Evolutionary conservation across 2,113 vertebrate species (phyloP).

Genomic region (Cyprinodon variegatus): DNA sequence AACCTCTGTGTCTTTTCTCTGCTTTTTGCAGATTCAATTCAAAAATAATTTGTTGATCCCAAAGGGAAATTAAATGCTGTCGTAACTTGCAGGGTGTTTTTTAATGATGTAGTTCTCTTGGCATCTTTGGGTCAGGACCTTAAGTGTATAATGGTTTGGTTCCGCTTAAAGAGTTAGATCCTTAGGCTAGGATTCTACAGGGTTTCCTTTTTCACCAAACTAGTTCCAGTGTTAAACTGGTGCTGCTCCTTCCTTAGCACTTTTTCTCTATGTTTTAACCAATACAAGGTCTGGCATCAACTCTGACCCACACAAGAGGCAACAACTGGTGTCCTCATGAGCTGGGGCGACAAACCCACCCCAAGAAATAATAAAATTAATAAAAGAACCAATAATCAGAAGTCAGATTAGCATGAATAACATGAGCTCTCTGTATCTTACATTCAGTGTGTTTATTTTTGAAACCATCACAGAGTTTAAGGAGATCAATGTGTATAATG

Average conservation of each 20-base stretch:
- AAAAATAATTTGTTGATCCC: too few relatives aligned
- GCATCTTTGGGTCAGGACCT: too few relatives aligned
- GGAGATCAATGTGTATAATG: too few relatives aligned
- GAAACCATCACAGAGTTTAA: too few relatives aligned
- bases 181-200: not conserved
- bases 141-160: not conserved
- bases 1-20: not conserved
- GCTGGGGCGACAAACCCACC: not conserved
- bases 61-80: too few relatives aligned
- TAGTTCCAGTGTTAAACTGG: too few relatives aligned
- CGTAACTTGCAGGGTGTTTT: too few relatives aligned
- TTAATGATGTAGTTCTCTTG: not conserved
- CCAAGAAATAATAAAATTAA: too few relatives aligned
- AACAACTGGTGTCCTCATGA: not conserved
- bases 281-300: not conserved
- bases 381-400: too few relatives aligned
- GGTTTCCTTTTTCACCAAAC: not conserved
- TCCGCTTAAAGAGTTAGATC: not conserved
- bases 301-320: not conserved
- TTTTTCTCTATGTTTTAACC: not conserved
- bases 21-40: not conserved
- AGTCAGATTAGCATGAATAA: too few relatives aligned
- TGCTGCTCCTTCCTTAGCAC: not conserved
- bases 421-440: too few relatives aligned
- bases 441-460: too few relatives aligned